phyloP scores from a whole-genome alignment of 2,888 invertebrate genomes.

The Arrhopalites spinosus region DNA sequence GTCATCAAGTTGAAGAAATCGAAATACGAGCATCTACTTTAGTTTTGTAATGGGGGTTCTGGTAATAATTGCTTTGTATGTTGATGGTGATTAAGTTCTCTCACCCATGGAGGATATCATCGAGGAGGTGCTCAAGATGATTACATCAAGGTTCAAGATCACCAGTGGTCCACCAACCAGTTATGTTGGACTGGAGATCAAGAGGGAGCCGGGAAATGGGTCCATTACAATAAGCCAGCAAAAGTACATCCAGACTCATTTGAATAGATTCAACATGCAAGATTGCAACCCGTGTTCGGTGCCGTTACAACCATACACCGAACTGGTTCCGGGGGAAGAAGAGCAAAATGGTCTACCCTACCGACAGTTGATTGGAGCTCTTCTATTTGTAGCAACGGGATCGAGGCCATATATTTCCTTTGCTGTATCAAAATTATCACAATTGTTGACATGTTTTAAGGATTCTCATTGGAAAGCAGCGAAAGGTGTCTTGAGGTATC shows the following conservation, averaged over 20 bases:
- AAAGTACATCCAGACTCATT: slow-evolving; percentile 4
- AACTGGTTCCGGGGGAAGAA: not conserved
- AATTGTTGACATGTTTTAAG: slow-evolving; percentile 41
- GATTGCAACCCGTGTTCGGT: slow-evolving; percentile 16
- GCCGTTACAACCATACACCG: slow-evolving; percentile 34
- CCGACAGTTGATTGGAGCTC: slow-evolving; percentile 43
- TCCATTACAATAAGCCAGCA: slow-evolving; percentile 12
- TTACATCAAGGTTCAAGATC: slow-evolving; percentile 24
- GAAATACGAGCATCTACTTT: slow-evolving; percentile 1
- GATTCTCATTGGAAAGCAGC: slow-evolving; percentile 56
- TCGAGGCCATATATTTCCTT: slow-evolving; percentile 50
- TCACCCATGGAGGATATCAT: not conserved
- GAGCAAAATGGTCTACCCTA: too few relatives aligned
- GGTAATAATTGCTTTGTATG: too few relatives aligned
- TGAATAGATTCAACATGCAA: slow-evolving; percentile 35
- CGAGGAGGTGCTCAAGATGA: not conserved
- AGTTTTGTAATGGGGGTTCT: not conserved
- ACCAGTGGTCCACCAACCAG: not conserved
- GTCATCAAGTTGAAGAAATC: not conserved
- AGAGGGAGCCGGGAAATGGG: not conserved
- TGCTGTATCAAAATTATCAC: slow-evolving; percentile 45
- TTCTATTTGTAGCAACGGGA: slow-evolving; percentile 46
- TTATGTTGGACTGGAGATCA: slow-evolving; percentile 40
- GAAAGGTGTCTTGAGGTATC: slow-evolving; percentile 57
- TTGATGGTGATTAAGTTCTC: slow-evolving; percentile 40